Base-by-base conservation (phyloP, 2,888 invertebrate genomes). In the Hypercompe scribonia region DNA sequence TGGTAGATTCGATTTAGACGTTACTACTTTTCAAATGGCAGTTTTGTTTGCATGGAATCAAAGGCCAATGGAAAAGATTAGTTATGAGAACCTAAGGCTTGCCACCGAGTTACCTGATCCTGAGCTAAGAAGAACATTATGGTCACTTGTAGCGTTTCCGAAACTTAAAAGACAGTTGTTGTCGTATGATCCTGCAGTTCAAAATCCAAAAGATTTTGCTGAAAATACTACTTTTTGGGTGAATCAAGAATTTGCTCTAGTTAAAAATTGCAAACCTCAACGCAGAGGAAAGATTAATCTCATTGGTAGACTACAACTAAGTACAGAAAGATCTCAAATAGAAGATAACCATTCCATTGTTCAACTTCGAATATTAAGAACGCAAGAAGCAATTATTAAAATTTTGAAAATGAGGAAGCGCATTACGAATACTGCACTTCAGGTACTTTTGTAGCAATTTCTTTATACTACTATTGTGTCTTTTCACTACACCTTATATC, bases 1-100 rank as follows among this genome's bases (percentile, higher is more conserved):
- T 72, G 99, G 99, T 1, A 97, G 98, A 84, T 99, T 98, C 94
- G 99, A 99, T 94, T 96, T 99, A 86, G 99, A 99, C 91, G 99
- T 99, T 11, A 99, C 99, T 24, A 99, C 99, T 39, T 99, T 99
- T 94, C 99, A 99, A 97, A 99, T 99, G 99, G 99, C 99, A 61
- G 99, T 99, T 28, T 96, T 99, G 65, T 99, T 99, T 95, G 99
- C 99, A 28, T 99, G 99, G 99, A 99, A 99, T 96, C 99, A 99
- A 91, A 96, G 99, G 81, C 99, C 99, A 2, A 96, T 97, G 84
- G 99, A 99, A 88, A 98, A 97, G 93, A 97, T 99, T 78, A 98
- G 98, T n/a, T 99, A 99, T 89, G 99, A 99, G 94, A 99, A 99
- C 95, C 96, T 99, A 75, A 97, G 99, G 86, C 96, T 99, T 82